Evolutionary conservation across 2,888 invertebrate species (phyloP), one percentile per base, ranked within the genome.

Genomic region (Agrenia bidenticulata): DNA sequence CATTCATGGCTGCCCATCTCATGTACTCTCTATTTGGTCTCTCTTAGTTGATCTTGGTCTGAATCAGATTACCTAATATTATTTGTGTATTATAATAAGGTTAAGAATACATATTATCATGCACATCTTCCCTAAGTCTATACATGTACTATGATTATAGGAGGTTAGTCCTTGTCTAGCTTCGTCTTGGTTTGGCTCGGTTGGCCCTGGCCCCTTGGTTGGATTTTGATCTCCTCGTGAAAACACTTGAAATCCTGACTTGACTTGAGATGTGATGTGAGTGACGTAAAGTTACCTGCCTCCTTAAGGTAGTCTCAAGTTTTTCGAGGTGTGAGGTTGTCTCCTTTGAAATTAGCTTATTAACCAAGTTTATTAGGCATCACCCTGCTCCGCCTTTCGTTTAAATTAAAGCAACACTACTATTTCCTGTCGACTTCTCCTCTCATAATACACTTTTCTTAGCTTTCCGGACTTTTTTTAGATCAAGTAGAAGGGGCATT

Each of bases 1-100:
- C 72, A 72, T 61, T 72, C 58, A 72, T 66, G 69, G 64, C 69
- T 67, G 56, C 69, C 69, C 72, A 72, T 66, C 67, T 72, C 66
- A 49, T 69, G 65, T 66, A 24, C 24, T 55, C 55, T 15, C 32
- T 32, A 13, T 57, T 55, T 55, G 55, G 55, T 55, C 55, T 24
- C 55, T 57, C 21, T 15, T 23, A n/a, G 37, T 49, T 19, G 19
- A 45, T 45, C 19, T 45, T 45, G 19, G 56, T 51, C 24, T 64
- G 64, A 64, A 59, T 64, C 64, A 64, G 64, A 64, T 64, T 64
- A 64, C 63, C 27, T 39, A 41, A 23, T 26, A n/a, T 41, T 19
- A 13, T 57, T 32, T 32, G 32, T 32, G 32, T 32, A 32, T 32
- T 32, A 32, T 32, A 32, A 32, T 32, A 32, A 32, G 11, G n/a